A percentile compares a stretch with the other conserved stretches of the same genome.
phyloP scores from a whole-genome alignment of 2,888 invertebrate genomes.

The Drosophila rubida region DNA sequence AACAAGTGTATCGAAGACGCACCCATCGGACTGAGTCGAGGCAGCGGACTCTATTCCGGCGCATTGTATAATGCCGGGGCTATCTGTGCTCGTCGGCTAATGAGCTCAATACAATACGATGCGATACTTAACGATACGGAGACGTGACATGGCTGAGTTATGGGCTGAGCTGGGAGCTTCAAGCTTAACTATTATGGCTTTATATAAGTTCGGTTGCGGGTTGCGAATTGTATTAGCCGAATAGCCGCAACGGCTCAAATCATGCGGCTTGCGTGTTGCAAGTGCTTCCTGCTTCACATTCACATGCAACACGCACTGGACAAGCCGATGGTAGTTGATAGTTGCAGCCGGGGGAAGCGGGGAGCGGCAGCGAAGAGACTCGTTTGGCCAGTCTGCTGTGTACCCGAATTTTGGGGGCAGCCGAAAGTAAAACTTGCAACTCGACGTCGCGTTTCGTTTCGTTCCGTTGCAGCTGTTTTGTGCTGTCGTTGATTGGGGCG shows the following conservation, averaged over 20 bases:
- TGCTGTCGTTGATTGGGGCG: conserved; percentile 7
- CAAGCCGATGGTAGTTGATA: conserved; percentile 19
- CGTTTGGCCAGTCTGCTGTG: conserved; percentile 66
- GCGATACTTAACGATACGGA: conserved; percentile 12
- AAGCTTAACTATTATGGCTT: conserved; percentile 50
- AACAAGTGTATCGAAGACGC: conserved; percentile 12
- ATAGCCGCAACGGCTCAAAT: conserved; percentile 59
- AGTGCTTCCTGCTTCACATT: conserved; percentile 71
- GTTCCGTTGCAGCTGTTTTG: conserved; percentile 31
- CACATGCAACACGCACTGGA: conserved; percentile 70
- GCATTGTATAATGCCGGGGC: not conserved
- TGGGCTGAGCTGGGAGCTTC: conserved; percentile 34
- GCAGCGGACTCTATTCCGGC: not conserved
- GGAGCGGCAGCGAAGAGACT: conserved; percentile 29
- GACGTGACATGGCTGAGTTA: conserved; percentile 26
- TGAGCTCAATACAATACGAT: conserved; percentile 18
- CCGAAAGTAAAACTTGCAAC: conserved; percentile 67
- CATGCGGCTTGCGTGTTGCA: conserved; percentile 73
- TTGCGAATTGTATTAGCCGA: conserved; percentile 71
- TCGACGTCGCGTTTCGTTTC: conserved; percentile 13
- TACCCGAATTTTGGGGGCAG: conserved; percentile 59
- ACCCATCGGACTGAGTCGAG: conserved; percentile 4
- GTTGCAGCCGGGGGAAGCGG: not conserved
- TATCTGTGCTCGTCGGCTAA: conserved; percentile 11
- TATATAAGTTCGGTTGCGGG: conserved; percentile 57